Conservation (phyloP, 2,113 vertebrate species). For the Nesoenas mayeri region DNA sequence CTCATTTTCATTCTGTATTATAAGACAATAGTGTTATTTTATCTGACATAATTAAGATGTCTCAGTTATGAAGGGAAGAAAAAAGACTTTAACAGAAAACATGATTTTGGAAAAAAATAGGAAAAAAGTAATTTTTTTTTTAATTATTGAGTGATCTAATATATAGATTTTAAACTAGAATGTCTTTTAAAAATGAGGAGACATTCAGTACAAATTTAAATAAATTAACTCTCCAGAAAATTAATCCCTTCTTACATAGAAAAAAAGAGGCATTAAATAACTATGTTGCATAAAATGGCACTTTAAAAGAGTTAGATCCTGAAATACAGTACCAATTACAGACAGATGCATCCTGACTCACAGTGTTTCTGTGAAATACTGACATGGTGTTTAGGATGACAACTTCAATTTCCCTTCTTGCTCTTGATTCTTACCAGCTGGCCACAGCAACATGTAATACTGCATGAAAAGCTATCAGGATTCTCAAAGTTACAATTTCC, state of each 20-base stretch:
- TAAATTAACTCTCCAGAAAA: not conserved
- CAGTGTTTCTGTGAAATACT: constrained; percentile 23
- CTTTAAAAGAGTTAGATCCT: not conserved
- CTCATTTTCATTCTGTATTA: not conserved
- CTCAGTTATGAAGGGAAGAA: not conserved
- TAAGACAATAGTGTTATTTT: not conserved
- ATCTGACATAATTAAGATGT: constrained; percentile 1
- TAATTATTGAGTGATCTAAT: not conserved
- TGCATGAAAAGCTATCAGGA: not conserved
- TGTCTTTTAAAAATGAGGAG: not conserved
- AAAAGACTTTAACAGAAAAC: not conserved
- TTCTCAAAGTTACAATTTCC: not conserved
- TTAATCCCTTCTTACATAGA: not conserved
- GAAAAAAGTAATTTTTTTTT: not conserved
- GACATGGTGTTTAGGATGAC: not conserved
- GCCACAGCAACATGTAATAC: not conserved
- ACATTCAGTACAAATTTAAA: not conserved
- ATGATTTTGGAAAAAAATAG: not conserved
- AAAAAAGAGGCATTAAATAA: not conserved
- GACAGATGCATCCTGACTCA: not conserved
- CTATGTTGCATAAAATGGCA: not conserved
- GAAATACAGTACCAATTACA: constrained; percentile 15
- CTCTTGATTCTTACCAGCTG: not conserved
- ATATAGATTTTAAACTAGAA: not conserved
- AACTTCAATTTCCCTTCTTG: constrained; percentile 7